These are phyloP conservation scores for Nasonia vitripennis DNA, from an alignment of 1,140 invertebrate species.

Conservation along the genomic window DNA sequence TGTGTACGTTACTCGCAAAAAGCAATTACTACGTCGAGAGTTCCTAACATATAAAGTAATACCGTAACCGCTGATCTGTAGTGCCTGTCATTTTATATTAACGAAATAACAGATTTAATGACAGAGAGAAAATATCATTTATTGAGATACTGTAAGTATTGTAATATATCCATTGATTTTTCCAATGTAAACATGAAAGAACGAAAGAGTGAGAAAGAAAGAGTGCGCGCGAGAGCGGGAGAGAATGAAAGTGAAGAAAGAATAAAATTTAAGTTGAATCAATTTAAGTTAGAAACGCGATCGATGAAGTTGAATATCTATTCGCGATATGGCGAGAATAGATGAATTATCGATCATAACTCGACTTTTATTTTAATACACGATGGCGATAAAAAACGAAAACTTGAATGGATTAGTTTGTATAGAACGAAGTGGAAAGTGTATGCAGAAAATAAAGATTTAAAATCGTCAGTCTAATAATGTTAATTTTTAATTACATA, in stretches of 20 bases:
- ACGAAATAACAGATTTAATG: conserved; percentile 56
- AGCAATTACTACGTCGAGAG: conserved; percentile 43
- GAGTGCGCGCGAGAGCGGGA: neutral
- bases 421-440: conserved; percentile 47
- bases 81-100: conserved; percentile 64
- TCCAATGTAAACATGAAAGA: conserved; percentile 60
- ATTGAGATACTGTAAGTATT: conserved; percentile 62
- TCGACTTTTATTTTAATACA: conserved; percentile 51
- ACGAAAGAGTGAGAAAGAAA: conserved; percentile 33
- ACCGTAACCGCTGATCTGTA: conserved; percentile 58
- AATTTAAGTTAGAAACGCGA: conserved; percentile 33
- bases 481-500: neutral
- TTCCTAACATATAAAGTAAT: conserved; percentile 25
- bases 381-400: conserved; percentile 37
- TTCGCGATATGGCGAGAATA: conserved; percentile 39
- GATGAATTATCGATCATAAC: conserved; percentile 39
- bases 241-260: neutral
- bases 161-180: conserved; percentile 65
- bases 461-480: conserved; percentile 39
- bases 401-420: conserved; percentile 44
- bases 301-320: conserved; percentile 45
- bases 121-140: conserved; percentile 57
- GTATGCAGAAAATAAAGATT: conserved; percentile 49
- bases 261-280: conserved; percentile 42
- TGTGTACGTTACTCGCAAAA: conserved; percentile 51